phyloP scores from a whole-genome alignment of 92 coral and sea anemone genomes.

The Parazoanthus swiftii region DNA sequence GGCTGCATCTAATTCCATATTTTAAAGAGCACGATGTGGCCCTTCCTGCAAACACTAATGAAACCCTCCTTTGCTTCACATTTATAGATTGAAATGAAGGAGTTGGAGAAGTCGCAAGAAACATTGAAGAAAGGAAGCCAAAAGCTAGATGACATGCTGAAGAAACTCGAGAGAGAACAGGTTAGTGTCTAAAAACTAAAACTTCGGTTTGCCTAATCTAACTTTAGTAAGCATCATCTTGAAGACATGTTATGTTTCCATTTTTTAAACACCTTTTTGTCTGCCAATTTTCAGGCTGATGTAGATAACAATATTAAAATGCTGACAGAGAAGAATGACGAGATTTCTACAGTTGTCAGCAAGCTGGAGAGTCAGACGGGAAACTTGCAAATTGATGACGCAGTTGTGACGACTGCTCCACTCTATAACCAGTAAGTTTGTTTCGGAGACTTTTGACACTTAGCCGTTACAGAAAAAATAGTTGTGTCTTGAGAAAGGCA shows the following conservation, averaged over 20 bases:
- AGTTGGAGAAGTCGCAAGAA: slow-evolving; percentile 73
- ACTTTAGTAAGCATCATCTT: too few species aligned
- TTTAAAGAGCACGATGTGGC: background rate
- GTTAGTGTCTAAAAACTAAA: slow-evolving; percentile 38
- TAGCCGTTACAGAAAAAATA: background rate
- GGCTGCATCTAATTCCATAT: too few species aligned
- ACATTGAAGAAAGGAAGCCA: slow-evolving; percentile 80
- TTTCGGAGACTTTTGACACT: background rate
- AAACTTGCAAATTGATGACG: slow-evolving; percentile 87
- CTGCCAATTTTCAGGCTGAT: slow-evolving; percentile 68
- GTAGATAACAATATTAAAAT: slow-evolving; percentile 87
- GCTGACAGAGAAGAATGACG: slow-evolving; percentile 86
- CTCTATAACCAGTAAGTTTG: slow-evolving; percentile 90
- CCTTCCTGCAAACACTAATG: background rate
- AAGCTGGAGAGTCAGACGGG: slow-evolving; percentile 76
- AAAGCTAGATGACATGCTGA: slow-evolving; percentile 80
- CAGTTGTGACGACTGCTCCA: slow-evolving; percentile 94
- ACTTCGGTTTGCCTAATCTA: too few species aligned
- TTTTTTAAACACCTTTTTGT: background rate
- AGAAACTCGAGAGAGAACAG: slow-evolving; percentile 86
- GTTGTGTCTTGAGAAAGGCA: too few species aligned
- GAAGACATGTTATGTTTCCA: too few species aligned
- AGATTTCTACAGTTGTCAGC: slow-evolving; percentile 76
- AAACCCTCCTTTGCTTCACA: background rate
- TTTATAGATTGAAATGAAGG: slow-evolving; percentile 75